These are phyloP conservation scores for Sus cebifrons DNA, from an alignment of 2,797 vertebrate species.

Conservation along the genomic window DNA sequence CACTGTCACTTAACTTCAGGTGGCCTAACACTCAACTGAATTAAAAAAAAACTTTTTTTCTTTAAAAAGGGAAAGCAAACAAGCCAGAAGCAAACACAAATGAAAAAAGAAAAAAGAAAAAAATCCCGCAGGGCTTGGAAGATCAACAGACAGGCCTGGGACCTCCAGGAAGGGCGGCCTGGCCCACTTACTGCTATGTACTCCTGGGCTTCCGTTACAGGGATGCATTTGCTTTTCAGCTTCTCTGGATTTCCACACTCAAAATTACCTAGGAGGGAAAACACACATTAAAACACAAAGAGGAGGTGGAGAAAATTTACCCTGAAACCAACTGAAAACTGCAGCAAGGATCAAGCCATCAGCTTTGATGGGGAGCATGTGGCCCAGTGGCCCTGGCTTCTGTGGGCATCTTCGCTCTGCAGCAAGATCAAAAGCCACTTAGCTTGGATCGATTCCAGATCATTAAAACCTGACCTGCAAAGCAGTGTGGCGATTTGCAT, in stretches of 20 bases:
- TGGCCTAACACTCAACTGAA: not conserved
- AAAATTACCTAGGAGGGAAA: conserved; percentile 90
- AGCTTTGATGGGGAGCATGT: conserved; percentile 74
- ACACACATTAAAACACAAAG: conserved; percentile 65
- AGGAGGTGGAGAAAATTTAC: conserved; percentile 54
- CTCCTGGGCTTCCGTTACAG: conserved; percentile 88
- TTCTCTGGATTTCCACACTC: conserved; percentile 92
- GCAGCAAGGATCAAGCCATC: conserved; percentile 75
- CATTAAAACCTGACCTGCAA: conserved; percentile 86
- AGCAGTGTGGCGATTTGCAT: conserved; percentile 83
- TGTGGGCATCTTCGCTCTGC: conserved; percentile 74
- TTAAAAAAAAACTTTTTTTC: not conserved
- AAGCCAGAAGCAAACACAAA: conserved; percentile 44
- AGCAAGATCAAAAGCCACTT: conserved; percentile 83
- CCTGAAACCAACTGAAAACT: conserved; percentile 62
- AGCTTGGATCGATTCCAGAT: conserved; percentile 84
- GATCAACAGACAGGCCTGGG: conserved; percentile 11
- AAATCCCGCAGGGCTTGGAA: not conserved
- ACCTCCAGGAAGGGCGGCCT: conserved; percentile 22
- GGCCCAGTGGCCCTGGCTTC: conserved; percentile 72
- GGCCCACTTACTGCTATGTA: conserved; percentile 90
- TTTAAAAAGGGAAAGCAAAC: not conserved
- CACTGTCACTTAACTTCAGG: not conserved
- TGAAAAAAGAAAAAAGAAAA: not conserved
- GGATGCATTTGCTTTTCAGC: conserved; percentile 92